phyloP scores from a whole-genome alignment of 2,888 invertebrate genomes.

The Julus scandinavius region DNA sequence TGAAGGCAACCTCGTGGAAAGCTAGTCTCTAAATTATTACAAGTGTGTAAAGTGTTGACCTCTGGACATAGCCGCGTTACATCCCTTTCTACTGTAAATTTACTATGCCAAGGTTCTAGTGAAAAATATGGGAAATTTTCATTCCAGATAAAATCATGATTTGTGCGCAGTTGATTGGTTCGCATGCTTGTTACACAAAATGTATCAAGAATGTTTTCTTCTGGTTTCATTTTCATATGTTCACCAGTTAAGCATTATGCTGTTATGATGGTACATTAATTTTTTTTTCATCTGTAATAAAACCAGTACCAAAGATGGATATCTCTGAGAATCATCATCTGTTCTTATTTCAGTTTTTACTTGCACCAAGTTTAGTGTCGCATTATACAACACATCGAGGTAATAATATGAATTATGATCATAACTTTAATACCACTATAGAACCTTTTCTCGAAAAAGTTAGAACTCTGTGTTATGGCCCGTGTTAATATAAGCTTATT shows the following conservation, averaged over 20 bases:
- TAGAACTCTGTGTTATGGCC: too few relatives aligned
- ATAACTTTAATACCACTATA: too few relatives aligned
- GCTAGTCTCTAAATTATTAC: neutral
- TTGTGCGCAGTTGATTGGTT: constrained; percentile 20
- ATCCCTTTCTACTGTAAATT: constrained; percentile 5
- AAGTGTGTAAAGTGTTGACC: neutral
- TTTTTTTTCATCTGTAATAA: constrained; percentile 31
- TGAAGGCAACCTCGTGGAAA: neutral
- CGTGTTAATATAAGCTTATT: too few relatives aligned
- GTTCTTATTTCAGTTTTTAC: neutral
- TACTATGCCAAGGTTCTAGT: neutral
- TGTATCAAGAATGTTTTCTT: constrained; percentile 34
- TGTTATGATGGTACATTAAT: constrained; percentile 38
- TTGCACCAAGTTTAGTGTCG: too few relatives aligned
- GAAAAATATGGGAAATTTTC: constrained; percentile 19
- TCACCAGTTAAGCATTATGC: constrained; percentile 38
- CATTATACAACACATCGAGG: too few relatives aligned
- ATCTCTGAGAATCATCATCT: neutral
- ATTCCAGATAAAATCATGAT: constrained; percentile 32
- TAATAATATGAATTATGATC: too few relatives aligned
- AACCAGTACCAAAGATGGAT: constrained; percentile 13
- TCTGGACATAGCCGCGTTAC: neutral
- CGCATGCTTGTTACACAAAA: neutral
- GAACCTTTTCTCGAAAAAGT: too few relatives aligned
- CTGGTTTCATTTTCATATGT: constrained; percentile 39